phyloP scores from a whole-genome alignment of 2,888 invertebrate species.

The Ashinkailepas kermadecensis region DNA sequence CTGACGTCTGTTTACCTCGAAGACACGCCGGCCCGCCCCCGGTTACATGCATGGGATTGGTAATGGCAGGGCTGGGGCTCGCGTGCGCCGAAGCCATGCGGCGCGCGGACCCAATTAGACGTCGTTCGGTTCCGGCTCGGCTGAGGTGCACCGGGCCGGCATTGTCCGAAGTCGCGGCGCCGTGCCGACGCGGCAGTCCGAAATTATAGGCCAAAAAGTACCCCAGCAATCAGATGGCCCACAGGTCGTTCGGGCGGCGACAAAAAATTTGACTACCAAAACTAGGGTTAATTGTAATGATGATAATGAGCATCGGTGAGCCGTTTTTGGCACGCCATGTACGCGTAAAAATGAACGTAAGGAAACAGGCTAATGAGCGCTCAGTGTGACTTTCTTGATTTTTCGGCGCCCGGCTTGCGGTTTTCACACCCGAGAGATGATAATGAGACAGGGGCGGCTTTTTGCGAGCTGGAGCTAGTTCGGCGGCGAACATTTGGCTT shows the following conservation, averaged over 20 bases:
- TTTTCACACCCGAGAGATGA: slow-evolving; percentile 11
- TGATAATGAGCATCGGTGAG: not conserved
- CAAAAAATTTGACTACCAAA: not conserved
- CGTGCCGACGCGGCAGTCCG: not conserved
- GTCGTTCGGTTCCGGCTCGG: not conserved
- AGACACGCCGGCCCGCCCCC: slow-evolving; percentile 17
- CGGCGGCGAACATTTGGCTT: too few relatives aligned
- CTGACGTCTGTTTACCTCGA: slow-evolving; percentile 13
- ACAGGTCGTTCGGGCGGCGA: not conserved
- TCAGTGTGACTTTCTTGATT: not conserved
- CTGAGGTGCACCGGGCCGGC: not conserved
- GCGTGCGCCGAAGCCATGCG: not conserved
- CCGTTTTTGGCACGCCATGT: not conserved
- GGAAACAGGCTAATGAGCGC: slow-evolving; percentile 11
- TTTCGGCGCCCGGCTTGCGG: not conserved
- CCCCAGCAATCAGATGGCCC: not conserved
- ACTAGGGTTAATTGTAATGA: slow-evolving; percentile 11
- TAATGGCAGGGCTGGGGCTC: not conserved
- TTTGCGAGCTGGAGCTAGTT: not conserved
- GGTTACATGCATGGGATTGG: not conserved
- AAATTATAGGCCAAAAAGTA: slow-evolving; percentile 2
- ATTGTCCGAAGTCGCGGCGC: not conserved
- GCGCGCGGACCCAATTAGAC: not conserved
- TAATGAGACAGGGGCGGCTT: not conserved
- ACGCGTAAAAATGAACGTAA: slow-evolving; percentile 1